Percentiles rank a stretch among this genome's conserved stretches.
Conservation (phyloP, 2,113 vertebrate genomes). For the Stegastes partitus region DNA sequence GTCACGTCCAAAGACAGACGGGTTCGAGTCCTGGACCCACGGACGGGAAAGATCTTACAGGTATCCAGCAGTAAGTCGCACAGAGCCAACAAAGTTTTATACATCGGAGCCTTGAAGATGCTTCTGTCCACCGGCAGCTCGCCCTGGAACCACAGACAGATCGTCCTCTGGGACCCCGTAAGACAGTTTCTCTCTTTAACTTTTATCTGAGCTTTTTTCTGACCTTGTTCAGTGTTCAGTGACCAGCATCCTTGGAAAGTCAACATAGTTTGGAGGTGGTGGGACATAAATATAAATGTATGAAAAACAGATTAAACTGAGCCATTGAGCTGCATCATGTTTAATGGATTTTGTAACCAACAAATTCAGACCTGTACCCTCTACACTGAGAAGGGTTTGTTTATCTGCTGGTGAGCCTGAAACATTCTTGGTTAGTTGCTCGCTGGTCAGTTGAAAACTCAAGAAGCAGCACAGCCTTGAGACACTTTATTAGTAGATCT, state of each 20-base stretch:
- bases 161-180: conserved; percentile 93
- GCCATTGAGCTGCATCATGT: too few relatives aligned
- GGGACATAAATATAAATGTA: neutral
- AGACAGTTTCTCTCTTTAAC: neutral
- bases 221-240: neutral
- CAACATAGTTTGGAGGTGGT: neutral
- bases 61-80: conserved; percentile 87
- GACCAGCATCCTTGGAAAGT: neutral
- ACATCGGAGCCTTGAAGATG: conserved; percentile 89
- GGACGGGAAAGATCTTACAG: conserved; percentile 86
- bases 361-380: too few relatives aligned
- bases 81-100: conserved; percentile 90
- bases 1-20: conserved; percentile 91
- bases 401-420: too few relatives aligned
- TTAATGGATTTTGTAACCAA: too few relatives aligned
- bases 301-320: neutral
- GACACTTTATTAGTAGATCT: too few relatives aligned
- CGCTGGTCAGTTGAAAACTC: too few relatives aligned
- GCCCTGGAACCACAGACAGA: conserved; percentile 94
- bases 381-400: too few relatives aligned
- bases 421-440: too few relatives aligned
- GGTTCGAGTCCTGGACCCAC: conserved; percentile 90
- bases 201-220: neutral
- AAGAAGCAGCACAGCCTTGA: too few relatives aligned
- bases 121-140: conserved; percentile 93